These are phyloP conservation scores for Pampusana beccarii DNA, from an alignment of 2,113 vertebrate species.

Conservation along the genomic window DNA sequence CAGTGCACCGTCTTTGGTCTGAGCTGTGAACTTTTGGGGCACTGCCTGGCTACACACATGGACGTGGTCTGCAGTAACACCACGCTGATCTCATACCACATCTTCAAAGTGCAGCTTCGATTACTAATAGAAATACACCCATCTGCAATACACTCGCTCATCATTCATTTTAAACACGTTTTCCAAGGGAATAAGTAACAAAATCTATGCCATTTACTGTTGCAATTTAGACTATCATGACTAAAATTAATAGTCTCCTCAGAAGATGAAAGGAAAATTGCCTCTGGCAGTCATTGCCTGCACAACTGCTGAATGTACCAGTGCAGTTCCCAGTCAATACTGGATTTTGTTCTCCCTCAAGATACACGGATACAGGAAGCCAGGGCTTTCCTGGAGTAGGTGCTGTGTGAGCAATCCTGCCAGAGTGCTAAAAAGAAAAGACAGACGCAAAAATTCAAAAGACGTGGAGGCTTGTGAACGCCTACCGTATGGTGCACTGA, in stretches of 20 bases:
- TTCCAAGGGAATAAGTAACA: not conserved
- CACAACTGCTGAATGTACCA: not conserved
- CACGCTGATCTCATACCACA: not conserved
- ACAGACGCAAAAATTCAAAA: not conserved
- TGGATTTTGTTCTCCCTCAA: not conserved
- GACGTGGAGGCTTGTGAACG: not conserved
- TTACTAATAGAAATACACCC: not conserved
- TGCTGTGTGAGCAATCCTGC: fast-evolving
- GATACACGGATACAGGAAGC: not conserved
- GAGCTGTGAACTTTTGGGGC: not conserved
- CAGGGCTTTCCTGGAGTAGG: not conserved
- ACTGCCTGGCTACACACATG: not conserved
- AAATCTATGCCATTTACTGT: not conserved
- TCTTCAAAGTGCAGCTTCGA: not conserved
- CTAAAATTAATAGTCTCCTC: not conserved
- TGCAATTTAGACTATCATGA: not conserved
- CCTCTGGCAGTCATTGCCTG: not conserved
- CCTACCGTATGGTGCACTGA: not conserved
- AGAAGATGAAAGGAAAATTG: constrained; percentile 6
- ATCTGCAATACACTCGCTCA: not conserved
- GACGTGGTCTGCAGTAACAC: not conserved
- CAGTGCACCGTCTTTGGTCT: not conserved
- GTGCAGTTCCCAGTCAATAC: not conserved
- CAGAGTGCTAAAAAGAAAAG: not conserved
- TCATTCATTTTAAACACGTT: not conserved